These are phyloP conservation scores for Hirundichthys speculiger DNA, from an alignment of 2,113 vertebrate species.

Conservation along the genomic window DNA sequence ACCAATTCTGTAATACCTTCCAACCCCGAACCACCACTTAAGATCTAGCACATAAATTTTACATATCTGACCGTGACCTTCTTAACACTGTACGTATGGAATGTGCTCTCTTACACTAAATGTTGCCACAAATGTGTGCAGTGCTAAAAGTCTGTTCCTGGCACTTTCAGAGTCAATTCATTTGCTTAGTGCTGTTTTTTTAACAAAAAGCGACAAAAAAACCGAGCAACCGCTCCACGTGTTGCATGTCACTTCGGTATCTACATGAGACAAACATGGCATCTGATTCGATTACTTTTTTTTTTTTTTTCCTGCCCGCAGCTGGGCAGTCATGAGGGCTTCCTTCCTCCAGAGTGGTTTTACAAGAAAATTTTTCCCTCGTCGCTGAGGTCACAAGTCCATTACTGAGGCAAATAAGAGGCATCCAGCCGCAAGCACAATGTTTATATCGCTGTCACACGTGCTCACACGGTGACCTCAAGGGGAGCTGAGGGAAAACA, in stretches of 20 bases:
- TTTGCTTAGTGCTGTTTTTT: slow-evolving; percentile 15
- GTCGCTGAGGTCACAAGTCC: slow-evolving; percentile 53
- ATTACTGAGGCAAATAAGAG: slow-evolving; percentile 51
- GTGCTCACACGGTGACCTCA: slow-evolving; percentile 49
- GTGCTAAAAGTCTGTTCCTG: slow-evolving; percentile 28
- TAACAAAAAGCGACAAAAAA: slow-evolving; percentile 3
- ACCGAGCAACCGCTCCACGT: slow-evolving; percentile 7
- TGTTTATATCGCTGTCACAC: slow-evolving; percentile 75
- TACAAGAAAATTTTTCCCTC: slow-evolving; percentile 30
- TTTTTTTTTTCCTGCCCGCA: slow-evolving; percentile 26
- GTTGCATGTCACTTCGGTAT: slow-evolving; percentile 27
- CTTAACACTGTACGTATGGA: slow-evolving; percentile 19
- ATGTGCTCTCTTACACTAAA: slow-evolving; percentile 31
- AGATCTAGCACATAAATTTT: background rate
- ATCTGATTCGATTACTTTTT: slow-evolving; percentile 40
- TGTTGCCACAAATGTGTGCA: slow-evolving; percentile 9
- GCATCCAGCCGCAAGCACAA: slow-evolving; percentile 70
- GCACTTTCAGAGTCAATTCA: slow-evolving; percentile 1
- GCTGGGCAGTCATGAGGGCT: slow-evolving; percentile 40
- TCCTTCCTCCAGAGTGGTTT: slow-evolving; percentile 38
- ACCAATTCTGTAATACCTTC: slow-evolving; percentile 8
- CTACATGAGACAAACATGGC: slow-evolving; percentile 33
- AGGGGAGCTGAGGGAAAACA: slow-evolving; percentile 48
- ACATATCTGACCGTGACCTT: slow-evolving; percentile 7
- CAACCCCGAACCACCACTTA: slow-evolving; percentile 25